phyloP scores from a whole-genome alignment of 64 coral and sea anemone species.

The Hydrozoanthus tunicans region DNA sequence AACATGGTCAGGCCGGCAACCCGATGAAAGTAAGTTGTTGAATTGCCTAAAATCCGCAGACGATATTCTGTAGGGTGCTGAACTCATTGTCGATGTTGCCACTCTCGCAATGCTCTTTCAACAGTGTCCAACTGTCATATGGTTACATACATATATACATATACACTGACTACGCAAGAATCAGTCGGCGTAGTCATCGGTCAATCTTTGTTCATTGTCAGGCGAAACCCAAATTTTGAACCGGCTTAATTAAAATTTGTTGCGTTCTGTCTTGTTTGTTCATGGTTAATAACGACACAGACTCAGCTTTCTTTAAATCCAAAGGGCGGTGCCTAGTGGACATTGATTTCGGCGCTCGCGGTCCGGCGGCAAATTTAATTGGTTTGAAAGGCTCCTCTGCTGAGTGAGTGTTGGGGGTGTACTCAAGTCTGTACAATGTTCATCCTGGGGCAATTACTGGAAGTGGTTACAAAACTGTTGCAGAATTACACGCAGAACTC shows the following conservation, averaged over 20 bases:
- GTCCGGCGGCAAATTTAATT: neutral
- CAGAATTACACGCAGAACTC: no score
- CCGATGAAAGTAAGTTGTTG: no score
- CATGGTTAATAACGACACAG: slow-evolving; percentile 4
- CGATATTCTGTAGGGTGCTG: no score
- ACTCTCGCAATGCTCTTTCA: no score
- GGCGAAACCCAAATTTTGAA: neutral
- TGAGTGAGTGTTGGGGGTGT: neutral
- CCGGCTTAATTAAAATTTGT: neutral
- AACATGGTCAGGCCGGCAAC: no score
- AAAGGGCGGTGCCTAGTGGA: neutral
- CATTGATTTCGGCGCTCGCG: neutral
- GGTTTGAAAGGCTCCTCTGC: slow-evolving; percentile 4
- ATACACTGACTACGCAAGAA: neutral
- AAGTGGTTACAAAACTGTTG: neutral
- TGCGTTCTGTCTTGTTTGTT: slow-evolving; percentile 16
- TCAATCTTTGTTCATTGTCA: slow-evolving; percentile 41
- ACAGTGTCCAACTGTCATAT: no score
- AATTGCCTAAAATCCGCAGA: no score
- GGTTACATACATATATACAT: neutral
- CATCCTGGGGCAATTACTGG: neutral
- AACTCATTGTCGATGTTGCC: no score
- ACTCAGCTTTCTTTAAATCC: neutral
- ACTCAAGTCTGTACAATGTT: slow-evolving; percentile 1
- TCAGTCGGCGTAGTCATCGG: neutral